These are phyloP conservation scores for Catonia carolina DNA, from an alignment of 2,888 invertebrate genomes.

Conservation along the genomic window DNA sequence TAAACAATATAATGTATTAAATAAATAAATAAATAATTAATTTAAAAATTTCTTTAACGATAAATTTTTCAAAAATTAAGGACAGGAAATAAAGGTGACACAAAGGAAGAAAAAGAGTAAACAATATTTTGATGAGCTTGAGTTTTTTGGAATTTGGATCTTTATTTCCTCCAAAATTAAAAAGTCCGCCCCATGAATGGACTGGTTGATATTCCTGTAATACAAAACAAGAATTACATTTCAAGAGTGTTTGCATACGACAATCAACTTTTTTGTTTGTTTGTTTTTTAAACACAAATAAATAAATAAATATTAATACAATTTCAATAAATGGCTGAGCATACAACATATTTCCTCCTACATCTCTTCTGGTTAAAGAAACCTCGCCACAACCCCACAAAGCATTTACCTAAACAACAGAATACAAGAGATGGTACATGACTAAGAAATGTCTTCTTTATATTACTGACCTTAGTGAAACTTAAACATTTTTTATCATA, in stretches of 20 bases:
- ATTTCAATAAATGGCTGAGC: conserved; percentile 26
- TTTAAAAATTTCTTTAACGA: too few relatives aligned
- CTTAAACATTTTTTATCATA: too few relatives aligned
- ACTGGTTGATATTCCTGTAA: conserved; percentile 43
- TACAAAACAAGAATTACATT: conserved; percentile 40
- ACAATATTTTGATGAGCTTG: too few relatives aligned
- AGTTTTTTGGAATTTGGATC: conserved; percentile 39
- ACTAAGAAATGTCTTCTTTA: neutral
- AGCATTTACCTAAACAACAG: conserved; percentile 59
- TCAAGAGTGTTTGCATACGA: conserved; percentile 24
- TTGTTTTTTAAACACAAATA: too few relatives aligned
- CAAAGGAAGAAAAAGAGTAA: too few relatives aligned
- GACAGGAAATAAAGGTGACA: too few relatives aligned
- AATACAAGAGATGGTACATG: conserved; percentile 27
- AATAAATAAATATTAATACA: conserved; percentile 24
- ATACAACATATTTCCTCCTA: conserved; percentile 47
- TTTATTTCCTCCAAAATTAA: conserved; percentile 43
- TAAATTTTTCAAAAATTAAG: too few relatives aligned
- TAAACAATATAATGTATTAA: too few relatives aligned
- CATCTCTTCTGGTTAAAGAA: conserved; percentile 72
- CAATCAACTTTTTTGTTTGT: too few relatives aligned
- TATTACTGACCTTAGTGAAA: too few relatives aligned
- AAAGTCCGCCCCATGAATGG: conserved; percentile 41
- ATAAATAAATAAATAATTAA: too few relatives aligned
- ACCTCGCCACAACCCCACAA: conserved; percentile 75